Evolutionary conservation across 2,113 vertebrate genomes (phyloP).

Genomic region (Meriones unguiculatus): DNA sequence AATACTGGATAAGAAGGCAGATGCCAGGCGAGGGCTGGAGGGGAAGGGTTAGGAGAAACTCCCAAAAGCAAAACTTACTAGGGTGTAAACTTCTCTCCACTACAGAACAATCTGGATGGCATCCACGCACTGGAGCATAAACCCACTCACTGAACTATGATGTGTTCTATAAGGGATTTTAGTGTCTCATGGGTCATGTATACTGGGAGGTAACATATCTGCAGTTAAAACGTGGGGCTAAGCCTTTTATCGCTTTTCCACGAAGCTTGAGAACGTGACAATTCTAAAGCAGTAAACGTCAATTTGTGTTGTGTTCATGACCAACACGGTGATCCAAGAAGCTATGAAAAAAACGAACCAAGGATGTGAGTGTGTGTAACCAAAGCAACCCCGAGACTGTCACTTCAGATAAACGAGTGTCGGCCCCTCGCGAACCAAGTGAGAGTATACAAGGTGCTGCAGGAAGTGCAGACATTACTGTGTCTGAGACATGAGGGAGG

Average conservation of each 20-base stretch:
- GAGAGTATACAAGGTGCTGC: neutral
- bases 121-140: neutral
- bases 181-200: neutral
- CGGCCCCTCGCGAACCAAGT: neutral
- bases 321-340: neutral
- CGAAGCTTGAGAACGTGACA: neutral
- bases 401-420: neutral
- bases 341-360: neutral
- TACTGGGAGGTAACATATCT: neutral
- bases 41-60: neutral
- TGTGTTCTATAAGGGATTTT: neutral
- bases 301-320: neutral
- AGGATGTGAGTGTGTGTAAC: neutral
- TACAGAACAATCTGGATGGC: neutral
- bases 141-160: neutral
- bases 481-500: neutral
- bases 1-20: neutral
- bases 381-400: neutral
- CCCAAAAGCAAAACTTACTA: neutral
- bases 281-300: neutral
- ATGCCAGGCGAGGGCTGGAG: neutral
- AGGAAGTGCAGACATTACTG: neutral
- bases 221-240: neutral
- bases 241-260: neutral
- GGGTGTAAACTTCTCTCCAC: neutral